phyloP scores from a whole-genome alignment of 2,113 vertebrate genomes.

The Oreochromis aureus region DNA sequence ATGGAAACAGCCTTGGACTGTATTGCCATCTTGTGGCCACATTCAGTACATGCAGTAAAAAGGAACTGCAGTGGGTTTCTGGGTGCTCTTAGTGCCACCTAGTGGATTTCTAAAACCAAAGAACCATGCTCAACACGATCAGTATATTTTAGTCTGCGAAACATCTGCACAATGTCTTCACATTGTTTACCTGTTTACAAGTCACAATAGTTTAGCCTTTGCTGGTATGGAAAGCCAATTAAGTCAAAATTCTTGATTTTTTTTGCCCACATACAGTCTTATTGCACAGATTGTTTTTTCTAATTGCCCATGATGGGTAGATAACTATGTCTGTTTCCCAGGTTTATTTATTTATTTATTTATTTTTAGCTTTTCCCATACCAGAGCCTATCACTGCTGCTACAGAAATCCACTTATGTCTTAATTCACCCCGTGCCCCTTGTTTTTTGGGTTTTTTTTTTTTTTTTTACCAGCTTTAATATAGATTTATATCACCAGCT shows the following conservation, averaged over 20 bases:
- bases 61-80: neutral
- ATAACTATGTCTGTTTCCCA: neutral
- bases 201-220: rapidly evolving
- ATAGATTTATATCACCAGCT: neutral
- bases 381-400: neutral
- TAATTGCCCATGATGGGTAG: neutral
- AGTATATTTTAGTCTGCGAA: rapidly evolving
- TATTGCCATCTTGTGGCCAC: slow-evolving; percentile 32
- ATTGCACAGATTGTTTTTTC: neutral
- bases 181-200: neutral
- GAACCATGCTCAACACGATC: neutral
- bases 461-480: neutral
- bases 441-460: neutral
- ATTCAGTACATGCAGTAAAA: neutral
- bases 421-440: neutral
- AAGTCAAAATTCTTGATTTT: neutral
- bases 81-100: slow-evolving; percentile 5
- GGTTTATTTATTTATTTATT: neutral
- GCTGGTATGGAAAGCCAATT: neutral
- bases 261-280: neutral
- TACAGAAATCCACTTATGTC: neutral
- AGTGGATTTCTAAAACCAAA: slow-evolving; percentile 1
- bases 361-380: neutral
- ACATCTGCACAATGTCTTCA: neutral
- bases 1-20: neutral